phyloP scores from a whole-genome alignment of 1,140 invertebrate species.

The Temnothorax curvispinosus region DNA sequence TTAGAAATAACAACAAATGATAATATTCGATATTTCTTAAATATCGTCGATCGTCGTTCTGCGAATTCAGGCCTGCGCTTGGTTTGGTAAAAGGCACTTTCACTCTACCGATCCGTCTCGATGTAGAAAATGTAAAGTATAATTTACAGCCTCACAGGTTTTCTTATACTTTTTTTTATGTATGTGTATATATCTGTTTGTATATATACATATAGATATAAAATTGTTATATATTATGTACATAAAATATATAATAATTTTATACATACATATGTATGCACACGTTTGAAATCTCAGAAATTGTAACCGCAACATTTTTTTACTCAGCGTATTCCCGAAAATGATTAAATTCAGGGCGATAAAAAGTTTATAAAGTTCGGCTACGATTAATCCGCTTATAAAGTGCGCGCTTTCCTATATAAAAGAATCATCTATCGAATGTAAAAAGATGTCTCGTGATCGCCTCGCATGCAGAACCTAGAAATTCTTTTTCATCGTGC shows the following conservation, averaged over 20 bases:
- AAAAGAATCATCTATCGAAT: slow-evolving; percentile 67
- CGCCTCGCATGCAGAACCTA: not conserved
- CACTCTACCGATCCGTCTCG: slow-evolving; percentile 73
- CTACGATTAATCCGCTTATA: slow-evolving; percentile 2
- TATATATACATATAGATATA: too few species aligned
- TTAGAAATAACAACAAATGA: slow-evolving; percentile 31
- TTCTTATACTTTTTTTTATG: slow-evolving; percentile 36
- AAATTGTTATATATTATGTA: not conserved
- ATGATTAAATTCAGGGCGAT: not conserved
- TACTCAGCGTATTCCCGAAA: not conserved
- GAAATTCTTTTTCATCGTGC: not conserved
- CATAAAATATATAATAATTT: not conserved
- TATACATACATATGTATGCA: not conserved
- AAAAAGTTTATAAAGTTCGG: slow-evolving; percentile 6
- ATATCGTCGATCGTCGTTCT: slow-evolving; percentile 62
- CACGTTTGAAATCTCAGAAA: slow-evolving; percentile 28
- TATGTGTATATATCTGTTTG: slow-evolving; percentile 20
- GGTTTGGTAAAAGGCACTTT: slow-evolving; percentile 81
- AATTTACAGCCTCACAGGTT: slow-evolving; percentile 72
- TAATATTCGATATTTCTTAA: slow-evolving; percentile 40
- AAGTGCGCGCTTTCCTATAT: slow-evolving; percentile 29
- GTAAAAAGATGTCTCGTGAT: slow-evolving; percentile 29
- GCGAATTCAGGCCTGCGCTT: slow-evolving; percentile 68
- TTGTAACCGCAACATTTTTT: slow-evolving; percentile 20
- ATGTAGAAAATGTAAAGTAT: slow-evolving; percentile 70